Conservation (phyloP, 2,888 invertebrate species). For the Isoperla grammatica region DNA sequence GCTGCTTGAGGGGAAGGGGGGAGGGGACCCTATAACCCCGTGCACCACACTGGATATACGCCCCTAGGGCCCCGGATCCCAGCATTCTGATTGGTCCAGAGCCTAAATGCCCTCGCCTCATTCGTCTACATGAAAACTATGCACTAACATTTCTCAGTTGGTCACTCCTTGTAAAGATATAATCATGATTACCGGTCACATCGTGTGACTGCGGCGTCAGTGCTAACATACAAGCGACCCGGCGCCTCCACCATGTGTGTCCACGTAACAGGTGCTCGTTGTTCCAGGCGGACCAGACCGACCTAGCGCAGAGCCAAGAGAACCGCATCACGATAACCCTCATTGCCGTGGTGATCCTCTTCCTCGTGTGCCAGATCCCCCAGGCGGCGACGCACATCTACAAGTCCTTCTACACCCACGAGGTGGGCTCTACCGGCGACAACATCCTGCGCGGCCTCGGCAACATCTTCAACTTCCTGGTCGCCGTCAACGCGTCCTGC, state of each 20-base stretch:
- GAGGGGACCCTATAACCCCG: too few relatives aligned
- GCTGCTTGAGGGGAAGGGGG: too few relatives aligned
- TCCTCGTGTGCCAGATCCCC: conserved; percentile 67
- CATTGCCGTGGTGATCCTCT: conserved; percentile 68
- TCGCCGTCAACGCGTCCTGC: conserved; percentile 65
- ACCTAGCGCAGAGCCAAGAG: conserved; percentile 51
- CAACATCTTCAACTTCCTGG: conserved; percentile 65
- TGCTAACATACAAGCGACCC: too few relatives aligned
- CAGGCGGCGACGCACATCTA: conserved; percentile 57
- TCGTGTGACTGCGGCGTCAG: too few relatives aligned
- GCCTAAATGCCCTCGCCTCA: too few relatives aligned
- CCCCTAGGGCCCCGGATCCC: too few relatives aligned
- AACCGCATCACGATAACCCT: conserved; percentile 70
- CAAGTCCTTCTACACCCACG: conserved; percentile 40
- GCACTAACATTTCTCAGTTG: too few relatives aligned
- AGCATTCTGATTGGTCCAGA: too few relatives aligned
- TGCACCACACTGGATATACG: too few relatives aligned
- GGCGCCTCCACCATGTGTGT: not conserved
- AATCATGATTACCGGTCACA: too few relatives aligned
- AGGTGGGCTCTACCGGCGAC: conserved; percentile 38
- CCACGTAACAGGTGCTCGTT: not conserved
- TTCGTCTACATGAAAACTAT: too few relatives aligned
- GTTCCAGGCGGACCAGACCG: conserved; percentile 25
- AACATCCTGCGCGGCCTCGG: conserved; percentile 52
- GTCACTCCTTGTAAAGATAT: too few relatives aligned